Evolutionary conservation across 1,140 invertebrate species (phyloP).

Genomic region (Brevipalpus yothersi): DNA sequence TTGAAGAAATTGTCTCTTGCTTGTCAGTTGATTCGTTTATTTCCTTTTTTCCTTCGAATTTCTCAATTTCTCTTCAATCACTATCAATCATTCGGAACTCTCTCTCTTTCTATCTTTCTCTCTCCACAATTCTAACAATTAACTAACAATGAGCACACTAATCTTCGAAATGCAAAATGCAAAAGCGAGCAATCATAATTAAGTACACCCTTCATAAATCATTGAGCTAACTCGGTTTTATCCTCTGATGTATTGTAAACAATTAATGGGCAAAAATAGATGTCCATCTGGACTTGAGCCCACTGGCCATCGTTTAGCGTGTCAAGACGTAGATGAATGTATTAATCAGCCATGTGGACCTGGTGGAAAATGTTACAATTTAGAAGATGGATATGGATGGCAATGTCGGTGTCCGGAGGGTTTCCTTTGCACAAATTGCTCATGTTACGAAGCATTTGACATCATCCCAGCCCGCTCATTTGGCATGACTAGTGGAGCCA

Average conservation of each 20-base stretch:
- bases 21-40: too few species aligned
- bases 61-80: too few species aligned
- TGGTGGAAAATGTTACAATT: conserved; percentile 23
- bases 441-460: conserved; percentile 24
- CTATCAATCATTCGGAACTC: too few species aligned
- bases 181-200: too few species aligned
- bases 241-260: too few species aligned
- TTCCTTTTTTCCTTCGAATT: too few species aligned
- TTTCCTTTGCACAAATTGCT: conserved; percentile 65
- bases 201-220: too few species aligned
- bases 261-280: conserved; percentile 29
- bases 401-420: conserved; percentile 43
- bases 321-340: conserved; percentile 79
- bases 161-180: too few species aligned
- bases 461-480: conserved; percentile 18
- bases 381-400: conserved; percentile 28
- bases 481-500: conserved; percentile 8
- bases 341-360: conserved; percentile 68
- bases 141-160: not conserved
- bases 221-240: too few species aligned
- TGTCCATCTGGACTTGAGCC: conserved; percentile 68
- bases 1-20: too few species aligned
- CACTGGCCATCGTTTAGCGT: conserved; percentile 61
- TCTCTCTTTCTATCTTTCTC: not conserved
- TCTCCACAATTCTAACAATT: not conserved